Evolutionary conservation across 1,140 invertebrate species (phyloP).

Genomic region (Lordiphosa collinella): DNA sequence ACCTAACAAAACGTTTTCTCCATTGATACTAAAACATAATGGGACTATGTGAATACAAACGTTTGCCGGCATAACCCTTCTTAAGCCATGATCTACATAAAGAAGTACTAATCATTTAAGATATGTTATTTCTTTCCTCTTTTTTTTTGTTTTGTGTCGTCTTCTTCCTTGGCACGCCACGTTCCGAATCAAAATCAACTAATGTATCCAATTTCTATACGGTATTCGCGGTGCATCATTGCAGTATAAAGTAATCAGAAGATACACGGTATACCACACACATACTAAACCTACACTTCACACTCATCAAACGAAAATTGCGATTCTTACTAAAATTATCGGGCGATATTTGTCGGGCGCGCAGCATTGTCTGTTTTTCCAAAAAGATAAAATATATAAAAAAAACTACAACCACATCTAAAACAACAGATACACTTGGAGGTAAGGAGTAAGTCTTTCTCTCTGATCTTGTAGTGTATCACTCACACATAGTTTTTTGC

Average conservation of each 20-base stretch:
- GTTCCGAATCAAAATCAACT: conserved; percentile 16
- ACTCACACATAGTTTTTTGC: conserved; percentile 8
- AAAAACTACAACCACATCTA: conserved; percentile 20
- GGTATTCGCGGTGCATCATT: conserved; percentile 1
- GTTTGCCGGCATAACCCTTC: conserved; percentile 1
- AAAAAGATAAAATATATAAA: conserved; percentile 17
- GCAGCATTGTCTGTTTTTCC: neutral
- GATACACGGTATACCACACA: too few species aligned
- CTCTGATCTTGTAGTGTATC: conserved; percentile 30
- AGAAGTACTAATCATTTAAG: conserved; percentile 38
- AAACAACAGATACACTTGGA: conserved; percentile 53
- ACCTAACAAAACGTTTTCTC: too few species aligned
- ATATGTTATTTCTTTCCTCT: conserved; percentile 47
- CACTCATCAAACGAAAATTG: conserved; percentile 36
- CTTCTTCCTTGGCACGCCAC: conserved; percentile 21
- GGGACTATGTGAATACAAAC: neutral
- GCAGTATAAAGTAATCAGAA: conserved; percentile 1
- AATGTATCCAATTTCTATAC: conserved; percentile 2
- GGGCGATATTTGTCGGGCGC: too few species aligned
- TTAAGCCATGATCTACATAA: conserved; percentile 28
- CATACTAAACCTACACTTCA: conserved; percentile 12
- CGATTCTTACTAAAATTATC: neutral
- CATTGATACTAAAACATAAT: too few species aligned
- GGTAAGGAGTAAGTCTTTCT: conserved; percentile 67
- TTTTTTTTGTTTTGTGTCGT: conserved; percentile 45